Evolutionary conservation across 1,140 invertebrate genomes (phyloP).

Genomic region (Dendroctonus ponderosae): DNA sequence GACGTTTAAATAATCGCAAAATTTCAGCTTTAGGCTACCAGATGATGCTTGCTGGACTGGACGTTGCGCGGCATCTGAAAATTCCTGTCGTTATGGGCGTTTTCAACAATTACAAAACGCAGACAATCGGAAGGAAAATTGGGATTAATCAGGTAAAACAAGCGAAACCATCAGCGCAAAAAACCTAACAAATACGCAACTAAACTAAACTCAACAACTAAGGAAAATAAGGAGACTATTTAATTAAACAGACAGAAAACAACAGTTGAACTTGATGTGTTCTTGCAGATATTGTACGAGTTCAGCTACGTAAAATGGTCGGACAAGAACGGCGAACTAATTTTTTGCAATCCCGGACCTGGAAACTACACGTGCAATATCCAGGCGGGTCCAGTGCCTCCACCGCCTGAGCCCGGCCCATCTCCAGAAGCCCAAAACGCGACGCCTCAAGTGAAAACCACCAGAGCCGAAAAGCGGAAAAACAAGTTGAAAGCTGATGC

Average conservation of each 20-base stretch:
- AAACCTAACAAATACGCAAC: no score
- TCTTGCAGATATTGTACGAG: constrained; percentile 49
- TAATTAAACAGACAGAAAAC: not conserved
- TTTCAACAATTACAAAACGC: constrained; percentile 54
- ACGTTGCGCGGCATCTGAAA: constrained; percentile 52
- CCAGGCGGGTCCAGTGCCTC: constrained; percentile 52
- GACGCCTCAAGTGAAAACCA: constrained; percentile 13
- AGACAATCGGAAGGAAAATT: constrained; percentile 52
- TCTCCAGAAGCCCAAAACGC: constrained; percentile 17
- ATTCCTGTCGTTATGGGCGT: constrained; percentile 56
- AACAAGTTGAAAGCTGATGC: constrained; percentile 15
- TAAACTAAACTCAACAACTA: no score
- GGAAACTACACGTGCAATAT: constrained; percentile 62
- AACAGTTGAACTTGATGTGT: not conserved
- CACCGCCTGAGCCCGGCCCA: constrained; percentile 13
- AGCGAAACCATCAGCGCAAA: not conserved
- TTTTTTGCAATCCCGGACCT: constrained; percentile 58
- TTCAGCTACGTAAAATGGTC: constrained; percentile 59
- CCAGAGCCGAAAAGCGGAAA: constrained; percentile 30
- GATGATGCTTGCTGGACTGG: constrained; percentile 52
- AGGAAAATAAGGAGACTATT: not conserved
- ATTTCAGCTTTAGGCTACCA: constrained; percentile 52
- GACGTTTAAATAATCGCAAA: not conserved
- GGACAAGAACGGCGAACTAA: constrained; percentile 53
- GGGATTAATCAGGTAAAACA: constrained; percentile 48